Evolutionary conservation across 2,888 invertebrate genomes (phyloP), one percentile per base, ranked within the genome.

Genomic region (Sesia bembeciformis): DNA sequence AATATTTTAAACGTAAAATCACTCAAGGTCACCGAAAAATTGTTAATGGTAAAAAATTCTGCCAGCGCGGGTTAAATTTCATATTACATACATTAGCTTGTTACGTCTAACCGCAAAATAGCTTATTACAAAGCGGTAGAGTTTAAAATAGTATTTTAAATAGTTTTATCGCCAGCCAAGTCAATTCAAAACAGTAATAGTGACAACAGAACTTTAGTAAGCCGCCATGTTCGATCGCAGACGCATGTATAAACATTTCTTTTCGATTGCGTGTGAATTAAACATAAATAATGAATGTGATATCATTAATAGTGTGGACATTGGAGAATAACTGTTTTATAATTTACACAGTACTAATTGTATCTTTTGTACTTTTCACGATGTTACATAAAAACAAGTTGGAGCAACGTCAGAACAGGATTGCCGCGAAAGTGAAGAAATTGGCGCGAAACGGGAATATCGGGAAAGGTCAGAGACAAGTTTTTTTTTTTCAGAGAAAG

Each of bases 241-340:
- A 6, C 46, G 46, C 46, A 46, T 46, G 46, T 46, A 46, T 46
- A 46, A 4, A 46, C 4, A 46, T 23, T 8, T n/a, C 8, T 46
- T 4, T 23, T 8, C n/a, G 23, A 4, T 46, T 46, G 46, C 46
- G 23, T 46, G n/a, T 46, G 4, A 46, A 46, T 8, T 46, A n/a
- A 46, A n/a, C 23, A 46, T 50, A 23, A 23, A 79, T 60, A 62
- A 88, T 89, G 89, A 89, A 88, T 62, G 57, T 82, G 40, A 78
- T 88, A 54, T 87, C 89, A 40, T 56, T 81, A 4, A 73, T 75
- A 3, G 77, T 89, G 56, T 87, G 81, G 81, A 78, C 81, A 5
- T 66, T 89, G 60, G 89, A 89, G 62, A 80, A 82, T 49, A 82
- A 89, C 65, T 89, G 86, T 78, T 85, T 80, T 61, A 69, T 76